Evolutionary conservation across 2,113 vertebrate species (phyloP).

Genomic region (Syrmaticus mikado): DNA sequence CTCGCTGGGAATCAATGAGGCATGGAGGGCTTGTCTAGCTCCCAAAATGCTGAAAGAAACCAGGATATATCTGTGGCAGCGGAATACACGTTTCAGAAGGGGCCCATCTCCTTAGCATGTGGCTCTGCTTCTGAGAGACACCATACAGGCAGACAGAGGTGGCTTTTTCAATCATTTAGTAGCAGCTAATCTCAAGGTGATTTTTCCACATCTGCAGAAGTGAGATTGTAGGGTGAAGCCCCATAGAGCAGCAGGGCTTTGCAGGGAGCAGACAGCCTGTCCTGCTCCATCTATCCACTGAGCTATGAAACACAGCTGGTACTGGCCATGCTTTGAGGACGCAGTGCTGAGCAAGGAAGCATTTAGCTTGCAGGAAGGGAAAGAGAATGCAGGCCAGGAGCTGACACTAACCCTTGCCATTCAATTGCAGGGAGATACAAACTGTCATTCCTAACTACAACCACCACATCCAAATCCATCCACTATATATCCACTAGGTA

Average conservation of each 20-base stretch:
- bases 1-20: constrained; percentile 48
- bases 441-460: neutral
- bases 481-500: neutral
- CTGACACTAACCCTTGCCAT: neutral
- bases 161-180: neutral
- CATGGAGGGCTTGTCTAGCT: neutral
- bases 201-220: neutral
- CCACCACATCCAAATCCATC: neutral
- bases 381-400: neutral
- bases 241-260: neutral
- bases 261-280: neutral
- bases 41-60: constrained; percentile 12
- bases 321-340: neutral
- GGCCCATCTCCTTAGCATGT: neutral
- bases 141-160: neutral
- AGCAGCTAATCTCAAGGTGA: neutral
- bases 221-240: neutral
- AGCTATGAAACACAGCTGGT: neutral
- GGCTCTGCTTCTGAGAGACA: neutral
- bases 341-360: neutral
- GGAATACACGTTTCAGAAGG: neutral
- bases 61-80: neutral
- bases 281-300: neutral
- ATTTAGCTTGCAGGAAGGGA: neutral
- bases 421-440: neutral